Evolutionary conservation across 2,888 invertebrate species (phyloP).

Genomic region (Spilarctia lutea): DNA sequence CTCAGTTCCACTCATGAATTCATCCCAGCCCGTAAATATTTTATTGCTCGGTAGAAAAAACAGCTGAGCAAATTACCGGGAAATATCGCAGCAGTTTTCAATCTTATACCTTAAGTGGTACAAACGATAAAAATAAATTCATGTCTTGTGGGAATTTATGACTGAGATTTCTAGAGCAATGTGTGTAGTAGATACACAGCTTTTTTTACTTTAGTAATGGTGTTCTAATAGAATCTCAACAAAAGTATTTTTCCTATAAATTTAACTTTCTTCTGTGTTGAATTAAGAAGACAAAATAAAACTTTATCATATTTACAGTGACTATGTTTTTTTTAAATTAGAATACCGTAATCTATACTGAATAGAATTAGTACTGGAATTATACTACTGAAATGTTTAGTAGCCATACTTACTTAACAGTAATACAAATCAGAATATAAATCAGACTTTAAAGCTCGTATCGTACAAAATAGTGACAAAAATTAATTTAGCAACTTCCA

Average conservation of each 20-base stretch:
- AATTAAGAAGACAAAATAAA: neutral
- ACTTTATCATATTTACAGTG: neutral
- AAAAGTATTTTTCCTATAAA: neutral
- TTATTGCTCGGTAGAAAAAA: constrained; percentile 80
- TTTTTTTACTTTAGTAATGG: constrained; percentile 61
- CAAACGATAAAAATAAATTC: constrained; percentile 85
- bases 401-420: neutral
- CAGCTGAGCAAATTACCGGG: constrained; percentile 76
- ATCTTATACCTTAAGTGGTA: constrained; percentile 85
- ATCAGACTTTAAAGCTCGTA: neutral
- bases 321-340: neutral
- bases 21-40: constrained; percentile 83
- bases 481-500: neutral
- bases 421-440: neutral
- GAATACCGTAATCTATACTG: neutral
- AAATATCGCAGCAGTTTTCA: constrained; percentile 83
- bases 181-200: constrained; percentile 57
- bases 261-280: neutral
- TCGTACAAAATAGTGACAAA: neutral
- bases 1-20: constrained; percentile 73
- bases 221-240: constrained; percentile 26
- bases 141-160: constrained; percentile 82
- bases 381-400: neutral
- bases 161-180: constrained; percentile 81
- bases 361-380: neutral